These are phyloP conservation scores for Megalops atlanticus DNA, from an alignment of 2,113 vertebrate genomes.

Conservation along the genomic window DNA sequence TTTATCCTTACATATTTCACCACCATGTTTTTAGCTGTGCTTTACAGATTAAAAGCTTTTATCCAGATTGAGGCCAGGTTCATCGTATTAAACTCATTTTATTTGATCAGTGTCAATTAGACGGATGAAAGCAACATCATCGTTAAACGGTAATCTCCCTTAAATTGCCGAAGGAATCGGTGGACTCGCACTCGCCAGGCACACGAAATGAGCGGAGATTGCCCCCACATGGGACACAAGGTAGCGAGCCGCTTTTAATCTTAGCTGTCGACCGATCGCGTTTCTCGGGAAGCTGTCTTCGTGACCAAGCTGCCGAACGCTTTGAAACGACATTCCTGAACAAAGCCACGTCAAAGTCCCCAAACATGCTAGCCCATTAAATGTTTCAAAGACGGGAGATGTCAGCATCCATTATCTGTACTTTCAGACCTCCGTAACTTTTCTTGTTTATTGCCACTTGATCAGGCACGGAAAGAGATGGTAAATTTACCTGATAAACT, in stretches of 20 bases:
- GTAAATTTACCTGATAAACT: too few relatives aligned
- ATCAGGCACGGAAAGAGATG: neutral
- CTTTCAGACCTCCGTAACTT: neutral
- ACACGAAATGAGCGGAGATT: neutral
- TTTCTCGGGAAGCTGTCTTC: neutral
- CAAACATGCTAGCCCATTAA: conserved; percentile 8
- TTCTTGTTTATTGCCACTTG: neutral
- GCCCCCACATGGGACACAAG: neutral
- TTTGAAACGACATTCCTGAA: neutral
- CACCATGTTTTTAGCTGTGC: neutral
- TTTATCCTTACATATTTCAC: neutral
- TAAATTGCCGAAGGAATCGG: neutral
- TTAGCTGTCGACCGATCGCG: neutral
- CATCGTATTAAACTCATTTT: neutral
- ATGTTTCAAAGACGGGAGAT: neutral
- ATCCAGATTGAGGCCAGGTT: neutral
- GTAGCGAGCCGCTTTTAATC: neutral
- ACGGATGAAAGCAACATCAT: neutral
- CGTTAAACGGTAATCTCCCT: neutral
- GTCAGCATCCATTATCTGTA: neutral
- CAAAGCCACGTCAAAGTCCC: neutral
- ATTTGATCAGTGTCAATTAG: neutral
- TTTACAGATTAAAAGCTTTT: neutral
- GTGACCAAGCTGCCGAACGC: neutral
- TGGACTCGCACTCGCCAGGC: neutral